Conservation (phyloP, 1,140 invertebrate genomes). For the Yoshiicerus persimilis region DNA sequence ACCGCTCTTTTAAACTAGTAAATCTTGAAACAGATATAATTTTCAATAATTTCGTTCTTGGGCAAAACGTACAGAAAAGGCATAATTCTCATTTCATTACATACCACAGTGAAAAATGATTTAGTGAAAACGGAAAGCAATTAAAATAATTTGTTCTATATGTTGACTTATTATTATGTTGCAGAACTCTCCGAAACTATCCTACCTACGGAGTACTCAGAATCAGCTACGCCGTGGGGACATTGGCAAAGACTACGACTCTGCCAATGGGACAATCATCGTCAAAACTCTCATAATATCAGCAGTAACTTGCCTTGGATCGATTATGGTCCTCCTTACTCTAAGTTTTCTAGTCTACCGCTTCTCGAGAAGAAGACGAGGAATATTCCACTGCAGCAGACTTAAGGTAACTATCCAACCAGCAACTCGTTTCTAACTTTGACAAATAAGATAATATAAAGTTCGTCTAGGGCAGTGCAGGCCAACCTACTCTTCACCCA, state of each 20-base stretch:
- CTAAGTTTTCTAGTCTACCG: conserved; percentile 37
- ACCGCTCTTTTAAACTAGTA: no score
- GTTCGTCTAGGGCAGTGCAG: neutral
- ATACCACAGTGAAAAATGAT: no score
- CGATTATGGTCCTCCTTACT: conserved; percentile 39
- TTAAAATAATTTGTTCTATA: neutral
- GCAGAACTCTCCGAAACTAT: neutral
- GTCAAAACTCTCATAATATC: conserved; percentile 45
- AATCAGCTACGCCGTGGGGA: neutral
- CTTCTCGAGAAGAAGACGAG: conserved; percentile 15
- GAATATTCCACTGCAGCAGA: conserved; percentile 13
- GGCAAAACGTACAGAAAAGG: no score
- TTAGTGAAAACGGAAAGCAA: neutral
- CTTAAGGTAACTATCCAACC: neutral
- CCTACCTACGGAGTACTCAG: neutral
- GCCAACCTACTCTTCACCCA: neutral
- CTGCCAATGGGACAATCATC: conserved; percentile 30
- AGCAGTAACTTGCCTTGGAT: conserved; percentile 37
- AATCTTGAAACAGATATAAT: no score
- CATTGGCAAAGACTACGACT: neutral
- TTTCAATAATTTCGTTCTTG: no score
- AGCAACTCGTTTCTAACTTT: neutral
- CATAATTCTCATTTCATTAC: neutral
- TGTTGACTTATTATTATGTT: conserved; percentile 7
- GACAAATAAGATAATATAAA: neutral